A percentile compares a stretch with the other conserved stretches of the same genome.
phyloP scores from a whole-genome alignment of 37 sponge, comb jelly and placozoan genomes.

The Cladorhizidae sp. region DNA sequence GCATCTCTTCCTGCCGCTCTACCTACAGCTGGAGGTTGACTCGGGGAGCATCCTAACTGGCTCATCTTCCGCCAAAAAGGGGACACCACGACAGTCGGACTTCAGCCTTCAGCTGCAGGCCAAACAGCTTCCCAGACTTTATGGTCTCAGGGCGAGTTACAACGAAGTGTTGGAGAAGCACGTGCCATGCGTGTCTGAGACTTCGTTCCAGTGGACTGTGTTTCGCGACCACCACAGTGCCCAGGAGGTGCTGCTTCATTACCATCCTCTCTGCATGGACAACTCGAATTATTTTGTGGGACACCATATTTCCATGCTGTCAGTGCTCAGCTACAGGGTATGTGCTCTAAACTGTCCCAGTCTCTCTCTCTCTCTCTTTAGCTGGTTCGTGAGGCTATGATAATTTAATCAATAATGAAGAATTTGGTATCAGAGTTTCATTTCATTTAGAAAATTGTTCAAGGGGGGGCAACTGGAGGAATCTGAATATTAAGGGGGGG shows the following conservation, averaged over 20 bases:
- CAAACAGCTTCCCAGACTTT: neutral
- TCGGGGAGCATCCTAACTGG: too few relatives aligned
- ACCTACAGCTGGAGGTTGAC: neutral
- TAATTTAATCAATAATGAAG: too few relatives aligned
- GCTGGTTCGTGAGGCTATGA: too few relatives aligned
- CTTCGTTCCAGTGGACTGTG: constrained; percentile 17
- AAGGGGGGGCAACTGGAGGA: too few relatives aligned
- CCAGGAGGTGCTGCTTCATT: constrained; percentile 39
- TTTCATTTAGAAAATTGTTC: too few relatives aligned
- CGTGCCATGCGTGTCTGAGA: neutral
- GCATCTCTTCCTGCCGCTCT: constrained; percentile 19
- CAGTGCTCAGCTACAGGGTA: constrained; percentile 51
- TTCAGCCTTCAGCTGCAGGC: too few relatives aligned
- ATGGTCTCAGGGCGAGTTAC: neutral
- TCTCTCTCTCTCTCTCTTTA: too few relatives aligned
- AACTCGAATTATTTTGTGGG: constrained; percentile 75
- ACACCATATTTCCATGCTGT: constrained; percentile 35
- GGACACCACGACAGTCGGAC: too few relatives aligned
- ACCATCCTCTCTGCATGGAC: constrained; percentile 71
- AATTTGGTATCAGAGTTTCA: too few relatives aligned
- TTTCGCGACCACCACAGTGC: constrained; percentile 45
- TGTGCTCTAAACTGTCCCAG: too few relatives aligned
- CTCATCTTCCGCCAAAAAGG: too few relatives aligned
- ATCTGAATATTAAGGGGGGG: too few relatives aligned
- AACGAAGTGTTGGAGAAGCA: neutral